Percentiles rank a stretch among this genome's conserved stretches.
phyloP scores from a whole-genome alignment of 92 coral and sea anemone species.

The Siderastrea radians region DNA sequence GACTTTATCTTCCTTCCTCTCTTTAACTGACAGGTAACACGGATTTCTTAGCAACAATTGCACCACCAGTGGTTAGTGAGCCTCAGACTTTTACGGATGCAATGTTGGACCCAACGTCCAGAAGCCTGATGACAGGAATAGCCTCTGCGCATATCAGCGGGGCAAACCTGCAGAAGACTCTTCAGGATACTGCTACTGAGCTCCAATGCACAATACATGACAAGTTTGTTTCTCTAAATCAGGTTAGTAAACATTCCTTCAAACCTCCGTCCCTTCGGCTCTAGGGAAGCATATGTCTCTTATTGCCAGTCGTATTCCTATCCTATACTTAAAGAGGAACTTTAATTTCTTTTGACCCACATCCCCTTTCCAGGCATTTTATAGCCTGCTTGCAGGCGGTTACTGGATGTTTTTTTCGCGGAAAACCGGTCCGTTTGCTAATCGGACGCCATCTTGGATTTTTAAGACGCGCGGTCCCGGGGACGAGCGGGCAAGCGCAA shows the following conservation, averaged over 20 bases:
- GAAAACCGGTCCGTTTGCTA: no score
- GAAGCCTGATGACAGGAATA: slow-evolving; percentile 44
- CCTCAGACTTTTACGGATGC: slow-evolving; percentile 76
- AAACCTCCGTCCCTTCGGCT: not conserved
- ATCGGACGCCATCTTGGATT: no score
- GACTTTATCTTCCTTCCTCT: no score
- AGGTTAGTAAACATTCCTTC: slow-evolving; percentile 50
- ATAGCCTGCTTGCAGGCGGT: no score
- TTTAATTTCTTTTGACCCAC: no score
- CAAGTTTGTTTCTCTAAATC: slow-evolving; percentile 72
- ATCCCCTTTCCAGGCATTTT: no score
- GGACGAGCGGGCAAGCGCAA: no score
- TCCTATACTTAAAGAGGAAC: no score
- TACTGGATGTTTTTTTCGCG: no score
- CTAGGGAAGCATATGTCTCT: not conserved
- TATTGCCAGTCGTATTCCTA: no score
- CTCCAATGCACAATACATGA: slow-evolving; percentile 72
- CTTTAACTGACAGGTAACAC: no score
- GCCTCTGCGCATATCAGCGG: slow-evolving; percentile 79
- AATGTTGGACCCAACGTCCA: slow-evolving; percentile 81
- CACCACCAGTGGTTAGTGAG: slow-evolving; percentile 59
- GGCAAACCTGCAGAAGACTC: slow-evolving; percentile 47
- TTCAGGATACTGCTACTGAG: slow-evolving; percentile 60
- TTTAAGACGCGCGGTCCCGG: no score
- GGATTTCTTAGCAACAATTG: slow-evolving; percentile 55